phyloP scores from a whole-genome alignment of 2,888 invertebrate genomes.

The Junonia oenone region DNA sequence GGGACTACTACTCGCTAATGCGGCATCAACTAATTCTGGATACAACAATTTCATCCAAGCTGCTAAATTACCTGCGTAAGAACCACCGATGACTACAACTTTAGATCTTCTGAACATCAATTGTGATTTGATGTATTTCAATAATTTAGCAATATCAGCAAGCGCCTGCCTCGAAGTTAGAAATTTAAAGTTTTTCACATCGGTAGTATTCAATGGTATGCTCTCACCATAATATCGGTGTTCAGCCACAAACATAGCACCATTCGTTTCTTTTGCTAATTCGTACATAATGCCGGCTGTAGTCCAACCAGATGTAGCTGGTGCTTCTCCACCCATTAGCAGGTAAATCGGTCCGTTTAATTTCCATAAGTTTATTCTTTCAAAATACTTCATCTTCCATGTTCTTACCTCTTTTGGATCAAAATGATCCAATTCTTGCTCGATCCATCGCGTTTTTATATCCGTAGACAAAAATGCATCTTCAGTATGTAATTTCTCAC shows the following conservation, averaged over 20 bases:
- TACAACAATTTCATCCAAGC: slow-evolving; percentile 62
- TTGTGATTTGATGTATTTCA: slow-evolving; percentile 43
- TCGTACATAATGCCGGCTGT: slow-evolving; percentile 52
- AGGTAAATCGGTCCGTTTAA: slow-evolving; percentile 54
- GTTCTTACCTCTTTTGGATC: slow-evolving; percentile 42
- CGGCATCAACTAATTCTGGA: slow-evolving; percentile 58
- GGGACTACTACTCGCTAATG: slow-evolving; percentile 62
- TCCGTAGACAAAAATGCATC: slow-evolving; percentile 30
- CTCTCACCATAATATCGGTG: slow-evolving; percentile 67
- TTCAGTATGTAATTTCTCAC: slow-evolving; percentile 38
- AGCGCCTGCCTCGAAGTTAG: slow-evolving; percentile 59
- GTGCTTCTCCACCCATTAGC: slow-evolving; percentile 57
- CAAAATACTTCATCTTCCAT: slow-evolving; percentile 63
- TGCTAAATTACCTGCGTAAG: slow-evolving; percentile 65
- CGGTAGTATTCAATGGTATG: slow-evolving; percentile 48
- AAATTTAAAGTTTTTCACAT: slow-evolving; percentile 47
- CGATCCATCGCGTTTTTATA: slow-evolving; percentile 46
- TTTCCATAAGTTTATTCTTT: slow-evolving; percentile 51
- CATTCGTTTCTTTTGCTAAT: no score
- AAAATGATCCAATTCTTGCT: slow-evolving; percentile 61
- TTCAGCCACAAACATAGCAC: slow-evolving; percentile 56
- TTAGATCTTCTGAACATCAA: no score
- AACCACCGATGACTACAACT: slow-evolving; percentile 63
- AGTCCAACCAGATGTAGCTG: slow-evolving; percentile 44
- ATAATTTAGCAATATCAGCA: slow-evolving; percentile 52